Evolutionary conservation across 2,888 invertebrate species (phyloP), one percentile per base, ranked within the genome.

Genomic region (Pterobdella sp.): DNA sequence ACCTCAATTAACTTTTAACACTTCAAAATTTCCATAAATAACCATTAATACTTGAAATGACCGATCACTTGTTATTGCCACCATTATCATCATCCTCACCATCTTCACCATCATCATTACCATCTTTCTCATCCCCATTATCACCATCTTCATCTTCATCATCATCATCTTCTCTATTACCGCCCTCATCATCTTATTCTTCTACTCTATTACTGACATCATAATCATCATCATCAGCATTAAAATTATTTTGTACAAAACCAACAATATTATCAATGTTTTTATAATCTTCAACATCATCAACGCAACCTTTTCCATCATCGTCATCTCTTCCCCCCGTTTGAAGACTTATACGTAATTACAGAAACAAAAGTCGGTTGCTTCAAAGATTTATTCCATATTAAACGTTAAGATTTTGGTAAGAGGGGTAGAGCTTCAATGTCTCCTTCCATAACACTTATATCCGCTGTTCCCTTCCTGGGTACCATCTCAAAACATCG

Each of bases 391-490:
- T 63, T 22, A 29, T 22, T 67, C 32, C 35, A 26, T 32, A 63
- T n/a, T 18, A 22, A 18, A 34, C 32, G 34, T 63, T 34, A 71
- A 3, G 71, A 71, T 34, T 71, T 71, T 4, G 71, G 60, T 10
- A 71, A 56, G 18, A 71, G 37, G 34, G 71, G 71, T 2, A 71
- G 52, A 35, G 52, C 60, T 63, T 71, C 71, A 29, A 49, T 52
- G 34, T 71, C 71, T 18, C 32, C n/a, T 18, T 52, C n/a, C 36
- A 34, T 7, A 29, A 26, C 34, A 0, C 29, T 35, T 29, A 7
- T 29, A 2, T 2, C 35, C 0, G 35, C 29, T 2, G 36, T 35
- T 22, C 35, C 2, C 2, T 29, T 69, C 52, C 1, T 14, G 35
- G 71, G 36, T 22, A 26, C 63, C 56, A 60, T 26, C 22, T 71